Evolutionary conservation across 2,113 vertebrate genomes (phyloP).

Genomic region (Pangasianodon hypophthalmus): DNA sequence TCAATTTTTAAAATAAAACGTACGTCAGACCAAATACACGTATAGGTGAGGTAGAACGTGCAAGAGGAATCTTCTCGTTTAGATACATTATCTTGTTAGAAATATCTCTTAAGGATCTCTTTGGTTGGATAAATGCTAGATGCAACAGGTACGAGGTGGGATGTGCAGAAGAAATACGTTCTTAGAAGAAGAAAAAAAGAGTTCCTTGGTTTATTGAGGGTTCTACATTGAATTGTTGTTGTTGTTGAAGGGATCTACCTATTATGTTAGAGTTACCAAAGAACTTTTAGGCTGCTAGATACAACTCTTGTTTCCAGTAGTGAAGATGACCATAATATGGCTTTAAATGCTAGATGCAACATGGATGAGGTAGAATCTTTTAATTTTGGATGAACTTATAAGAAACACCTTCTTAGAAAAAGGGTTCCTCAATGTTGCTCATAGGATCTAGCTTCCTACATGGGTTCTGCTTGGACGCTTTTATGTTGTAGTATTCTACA

Average conservation of each 20-base stretch:
- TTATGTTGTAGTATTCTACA: background rate
- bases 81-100: background rate
- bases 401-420: background rate
- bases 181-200: background rate
- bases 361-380: background rate
- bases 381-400: background rate
- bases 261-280: background rate
- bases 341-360: background rate
- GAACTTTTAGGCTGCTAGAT: background rate
- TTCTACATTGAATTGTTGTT: background rate
- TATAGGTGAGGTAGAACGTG: background rate
- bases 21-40: conserved; percentile 19
- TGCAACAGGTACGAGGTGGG: background rate
- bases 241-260: background rate
- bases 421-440: background rate
- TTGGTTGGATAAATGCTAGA: background rate
- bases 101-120: background rate
- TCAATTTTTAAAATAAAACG: conserved; percentile 19
- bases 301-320: background rate
- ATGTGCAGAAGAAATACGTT: background rate
- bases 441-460: background rate
- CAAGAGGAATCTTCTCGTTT: background rate
- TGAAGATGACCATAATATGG: background rate
- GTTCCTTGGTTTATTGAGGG: too few relatives aligned
- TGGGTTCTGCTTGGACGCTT: background rate